Evolutionary conservation across 2,888 invertebrate species (phyloP), one percentile per base, ranked within the genome.

Genomic region (Molorchus minor): DNA sequence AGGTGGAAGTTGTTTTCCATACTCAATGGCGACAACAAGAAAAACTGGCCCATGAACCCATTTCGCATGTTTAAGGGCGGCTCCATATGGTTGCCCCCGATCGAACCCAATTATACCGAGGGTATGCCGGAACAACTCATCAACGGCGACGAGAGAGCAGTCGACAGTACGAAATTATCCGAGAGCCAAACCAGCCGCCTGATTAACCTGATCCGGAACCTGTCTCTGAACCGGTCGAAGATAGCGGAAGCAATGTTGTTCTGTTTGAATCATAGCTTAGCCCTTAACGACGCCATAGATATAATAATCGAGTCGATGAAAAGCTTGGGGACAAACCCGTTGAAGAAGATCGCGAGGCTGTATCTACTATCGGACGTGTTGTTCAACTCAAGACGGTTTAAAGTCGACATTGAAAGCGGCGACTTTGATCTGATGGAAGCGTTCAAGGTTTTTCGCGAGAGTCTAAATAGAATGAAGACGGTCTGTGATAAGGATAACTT

Each of bases 21-120:
- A 75, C 84, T 98, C 60, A 94, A 97, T 84, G 98, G 98, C 0
- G 98, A 98, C 78, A 87, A 91, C 2, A 90, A 93, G 8, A 90
- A 89, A 71, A 88, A 89, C 74, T 98, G 98, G 98, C 84, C 86
- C 5, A 88, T 88, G 44, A 88, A 92, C 38, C 94, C 95, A 73
- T 98, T 98, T 80, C 85, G 94, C 62, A 98, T 99, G 98, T 99
- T 97, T 78, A 89, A 91, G 81, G 87, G 88, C 33, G 98, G 99
- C 0, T 94, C 96, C 0, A 88, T 95, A 56, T 99, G 98, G 98
- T 87, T 91, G 67, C 98, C 98, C 16, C 98, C 98, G 0, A 90
- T 92, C 0, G 88, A 94, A 77, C 94, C 94, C 78, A 88, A 93
- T 65, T 98, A 93, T 86, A 93, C 89, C 46, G 91, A 92, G 71